Percentiles rank a stretch among this genome's conserved stretches.
Evolutionary conservation across 2,113 vertebrate genomes (phyloP).

Genomic region (Prietella phreatophila): DNA sequence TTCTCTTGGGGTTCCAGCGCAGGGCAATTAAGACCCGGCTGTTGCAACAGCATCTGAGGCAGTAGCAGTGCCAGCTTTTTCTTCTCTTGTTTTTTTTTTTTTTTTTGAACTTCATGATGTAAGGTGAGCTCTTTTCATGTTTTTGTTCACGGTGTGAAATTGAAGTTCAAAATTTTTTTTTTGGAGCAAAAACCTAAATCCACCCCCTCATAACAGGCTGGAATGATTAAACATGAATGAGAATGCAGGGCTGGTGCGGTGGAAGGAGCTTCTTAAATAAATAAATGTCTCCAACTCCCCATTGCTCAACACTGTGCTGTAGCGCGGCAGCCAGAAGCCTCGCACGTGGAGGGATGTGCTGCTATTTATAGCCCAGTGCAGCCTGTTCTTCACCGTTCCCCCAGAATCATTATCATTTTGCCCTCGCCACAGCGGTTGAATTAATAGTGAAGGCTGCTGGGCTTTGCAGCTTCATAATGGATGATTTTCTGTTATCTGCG

Average conservation of each 20-base stretch:
- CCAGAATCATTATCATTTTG: slow-evolving; percentile 65
- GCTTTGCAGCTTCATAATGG: slow-evolving; percentile 58
- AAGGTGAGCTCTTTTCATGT: slow-evolving; percentile 18
- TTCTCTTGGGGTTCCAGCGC: not conserved
- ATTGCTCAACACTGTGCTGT: slow-evolving; percentile 21
- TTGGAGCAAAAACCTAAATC: slow-evolving; percentile 41
- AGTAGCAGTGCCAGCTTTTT: not conserved
- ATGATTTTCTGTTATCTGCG: slow-evolving; percentile 62
- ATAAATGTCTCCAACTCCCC: slow-evolving; percentile 47
- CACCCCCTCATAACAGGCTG: not conserved
- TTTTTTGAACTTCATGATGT: slow-evolving; percentile 6
- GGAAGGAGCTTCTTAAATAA: slow-evolving; percentile 56
- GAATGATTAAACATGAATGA: slow-evolving; percentile 37
- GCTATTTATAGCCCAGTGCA: slow-evolving; percentile 65
- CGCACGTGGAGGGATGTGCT: slow-evolving; percentile 52
- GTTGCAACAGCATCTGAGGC: slow-evolving; percentile 5
- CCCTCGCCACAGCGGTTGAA: slow-evolving; percentile 56
- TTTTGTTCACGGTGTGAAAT: slow-evolving; percentile 39
- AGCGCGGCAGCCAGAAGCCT: slow-evolving; percentile 51
- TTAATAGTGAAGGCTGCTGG: slow-evolving; percentile 58
- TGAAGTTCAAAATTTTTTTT: slow-evolving; percentile 41
- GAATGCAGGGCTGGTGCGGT: slow-evolving; percentile 34
- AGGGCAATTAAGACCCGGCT: not conserved
- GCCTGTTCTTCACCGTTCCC: slow-evolving; percentile 43
- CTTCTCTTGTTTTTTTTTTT: too few species aligned